Evolutionary conservation across 2,888 invertebrate species (phyloP), one percentile per base, ranked within the genome.

Genomic region (Morpho achilles): DNA sequence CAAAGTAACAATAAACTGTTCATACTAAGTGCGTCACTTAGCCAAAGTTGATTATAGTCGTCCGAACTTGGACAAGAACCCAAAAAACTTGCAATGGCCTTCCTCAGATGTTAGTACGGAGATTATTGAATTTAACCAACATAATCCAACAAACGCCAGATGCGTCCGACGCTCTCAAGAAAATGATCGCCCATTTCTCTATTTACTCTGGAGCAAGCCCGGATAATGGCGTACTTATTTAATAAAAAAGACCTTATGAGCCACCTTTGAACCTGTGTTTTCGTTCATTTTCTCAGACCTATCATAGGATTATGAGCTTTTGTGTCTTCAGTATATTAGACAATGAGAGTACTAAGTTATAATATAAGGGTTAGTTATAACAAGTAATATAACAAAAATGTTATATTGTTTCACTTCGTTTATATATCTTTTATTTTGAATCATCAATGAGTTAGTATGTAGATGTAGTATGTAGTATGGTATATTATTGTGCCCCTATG

Each of bases 91-190:
- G 71, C 74, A 70, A 76, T 72, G 70, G 66, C 72, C 75, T 70
- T 72, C 62, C 82, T 75, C 84, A 87, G 86, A 80, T 86, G 84
- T 78, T 72, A 69, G 73, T 75, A 73, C 69, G 73, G 74, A 82
- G 81, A 81, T 85, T 87, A 86, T 87, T 84, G 84, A 87, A 84
- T 87, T 87, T 79, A 75, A 79, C 76, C 78, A 76, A 81, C 78
- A 80, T 86, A 84, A 87, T 84, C 81, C 79, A 71, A 73, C 76
- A 69, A 76, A 69, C 74, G 77, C 81, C 87, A 87, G 84, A 79
- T 84, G 87, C 65, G 82, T 65, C 80, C 78, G 70, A 69, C 72
- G 69, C 73, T 74, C 74, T 71, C 69, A 68, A 73, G 76, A 77
- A 75, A 81, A 79, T 79, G 81, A 85, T 84, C 80, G 74, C 73